phyloP scores from a whole-genome alignment of 64 coral and sea anemone species.

The Platygyra sinensis region DNA sequence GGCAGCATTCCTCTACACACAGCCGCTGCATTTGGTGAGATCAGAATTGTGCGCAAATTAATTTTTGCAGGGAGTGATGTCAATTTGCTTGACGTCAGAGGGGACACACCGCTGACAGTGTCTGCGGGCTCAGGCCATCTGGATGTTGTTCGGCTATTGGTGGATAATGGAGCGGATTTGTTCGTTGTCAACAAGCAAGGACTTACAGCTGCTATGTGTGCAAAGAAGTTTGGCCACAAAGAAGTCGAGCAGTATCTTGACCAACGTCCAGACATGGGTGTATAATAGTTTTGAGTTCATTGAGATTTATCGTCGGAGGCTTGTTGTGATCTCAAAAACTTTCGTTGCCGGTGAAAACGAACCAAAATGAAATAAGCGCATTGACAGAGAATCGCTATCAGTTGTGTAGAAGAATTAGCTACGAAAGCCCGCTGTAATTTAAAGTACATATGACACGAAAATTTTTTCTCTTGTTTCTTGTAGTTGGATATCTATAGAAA shows the following conservation, averaged over 20 bases:
- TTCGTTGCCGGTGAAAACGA: too few species aligned
- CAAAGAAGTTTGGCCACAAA: not conserved
- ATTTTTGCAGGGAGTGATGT: not conserved
- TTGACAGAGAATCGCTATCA: too few species aligned
- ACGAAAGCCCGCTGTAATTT: too few species aligned
- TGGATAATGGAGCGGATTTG: slow-evolving; percentile 3
- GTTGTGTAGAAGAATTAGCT: too few species aligned
- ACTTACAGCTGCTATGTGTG: not conserved
- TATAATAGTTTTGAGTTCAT: too few species aligned
- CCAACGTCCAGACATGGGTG: too few species aligned
- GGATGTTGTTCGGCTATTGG: not conserved
- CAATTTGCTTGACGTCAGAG: not conserved
- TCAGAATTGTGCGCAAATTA: not conserved
- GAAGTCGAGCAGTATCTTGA: not conserved
- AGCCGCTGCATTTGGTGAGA: not conserved
- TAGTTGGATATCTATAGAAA: too few species aligned
- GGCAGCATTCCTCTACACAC: not conserved
- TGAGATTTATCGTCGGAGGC: too few species aligned
- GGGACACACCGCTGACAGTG: not conserved
- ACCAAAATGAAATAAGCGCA: too few species aligned
- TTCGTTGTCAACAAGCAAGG: not conserved
- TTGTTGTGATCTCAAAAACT: too few species aligned
- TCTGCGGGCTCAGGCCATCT: not conserved
- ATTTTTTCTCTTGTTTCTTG: too few species aligned
- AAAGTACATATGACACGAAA: too few species aligned